Conservation (phyloP, 1,140 invertebrate species). For the Pseudomyrmex cubaensis region DNA sequence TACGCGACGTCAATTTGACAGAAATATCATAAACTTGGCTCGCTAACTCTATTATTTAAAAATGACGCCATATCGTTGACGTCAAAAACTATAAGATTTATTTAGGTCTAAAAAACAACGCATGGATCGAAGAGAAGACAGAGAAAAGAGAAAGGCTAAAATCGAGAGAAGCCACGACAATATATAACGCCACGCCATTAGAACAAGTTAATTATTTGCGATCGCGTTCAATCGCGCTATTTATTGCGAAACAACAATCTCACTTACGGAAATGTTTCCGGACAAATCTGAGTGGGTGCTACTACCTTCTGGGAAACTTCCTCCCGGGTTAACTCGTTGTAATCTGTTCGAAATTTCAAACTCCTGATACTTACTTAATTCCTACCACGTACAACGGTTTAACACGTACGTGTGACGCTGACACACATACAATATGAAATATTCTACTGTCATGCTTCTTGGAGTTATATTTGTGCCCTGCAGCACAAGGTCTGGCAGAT, state of each 20-base stretch:
- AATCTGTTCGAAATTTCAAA: slow-evolving; percentile 72
- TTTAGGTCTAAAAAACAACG: neutral
- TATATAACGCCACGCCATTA: slow-evolving; percentile 10
- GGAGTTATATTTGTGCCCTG: slow-evolving; percentile 38
- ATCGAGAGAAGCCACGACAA: neutral
- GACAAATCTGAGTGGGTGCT: slow-evolving; percentile 31
- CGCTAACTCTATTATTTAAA: neutral
- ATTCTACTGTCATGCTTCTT: slow-evolving; percentile 33
- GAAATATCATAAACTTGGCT: slow-evolving; percentile 2
- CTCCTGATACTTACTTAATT: slow-evolving; percentile 69
- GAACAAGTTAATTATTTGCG: slow-evolving; percentile 47
- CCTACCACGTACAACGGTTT: slow-evolving; percentile 43
- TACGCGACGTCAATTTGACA: neutral
- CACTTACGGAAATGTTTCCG: slow-evolving; percentile 16
- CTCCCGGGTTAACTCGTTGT: slow-evolving; percentile 65
- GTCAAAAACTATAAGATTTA: neutral
- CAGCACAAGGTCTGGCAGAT: neutral
- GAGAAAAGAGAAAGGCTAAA: neutral
- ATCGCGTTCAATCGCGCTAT: slow-evolving; percentile 26
- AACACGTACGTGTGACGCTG: slow-evolving; percentile 38
- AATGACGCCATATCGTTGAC: neutral
- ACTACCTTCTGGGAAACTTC: slow-evolving; percentile 56
- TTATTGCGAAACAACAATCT: slow-evolving; percentile 52
- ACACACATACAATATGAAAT: slow-evolving; percentile 42
- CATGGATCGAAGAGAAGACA: neutral